Percentiles rank a stretch among this genome's conserved stretches.
These are phyloP conservation scores for Cariama cristata DNA, from an alignment of 2,113 vertebrate species.

Conservation along the genomic window DNA sequence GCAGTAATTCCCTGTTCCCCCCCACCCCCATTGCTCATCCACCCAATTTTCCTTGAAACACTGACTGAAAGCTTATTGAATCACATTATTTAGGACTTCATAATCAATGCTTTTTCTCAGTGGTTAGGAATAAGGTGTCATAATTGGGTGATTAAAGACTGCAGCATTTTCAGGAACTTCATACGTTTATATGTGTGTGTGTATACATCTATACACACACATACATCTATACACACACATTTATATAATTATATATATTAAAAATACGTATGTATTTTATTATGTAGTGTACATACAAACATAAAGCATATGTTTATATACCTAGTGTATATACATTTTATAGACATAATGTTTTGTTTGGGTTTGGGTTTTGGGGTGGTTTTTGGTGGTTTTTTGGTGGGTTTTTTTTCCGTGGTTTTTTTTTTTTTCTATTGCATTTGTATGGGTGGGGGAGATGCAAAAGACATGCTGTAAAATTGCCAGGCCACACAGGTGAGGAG, in stretches of 20 bases:
- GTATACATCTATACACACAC: no score
- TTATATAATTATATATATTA: neutral
- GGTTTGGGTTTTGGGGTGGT: no score
- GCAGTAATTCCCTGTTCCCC: neutral
- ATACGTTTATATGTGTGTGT: fast-evolving
- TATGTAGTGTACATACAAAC: neutral
- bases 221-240: neutral
- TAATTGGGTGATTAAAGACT: neutral
- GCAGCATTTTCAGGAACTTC: neutral
- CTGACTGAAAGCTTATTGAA: neutral
- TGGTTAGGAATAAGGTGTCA: neutral
- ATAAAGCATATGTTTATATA: neutral
- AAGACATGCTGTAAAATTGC: neutral
- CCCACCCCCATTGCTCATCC: neutral
- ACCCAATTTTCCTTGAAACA: neutral
- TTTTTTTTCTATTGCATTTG: no score
- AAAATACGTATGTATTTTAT: neutral
- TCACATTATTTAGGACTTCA: neutral
- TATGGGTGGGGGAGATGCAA: no score
- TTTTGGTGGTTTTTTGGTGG: neutral
- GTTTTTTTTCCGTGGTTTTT: no score
- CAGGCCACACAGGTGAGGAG: neutral
- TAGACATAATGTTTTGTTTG: neutral
- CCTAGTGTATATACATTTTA: neutral
- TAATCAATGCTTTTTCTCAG: neutral